phyloP scores from a whole-genome alignment of 1,140 invertebrate species.

The Trachelipus rathkii region DNA sequence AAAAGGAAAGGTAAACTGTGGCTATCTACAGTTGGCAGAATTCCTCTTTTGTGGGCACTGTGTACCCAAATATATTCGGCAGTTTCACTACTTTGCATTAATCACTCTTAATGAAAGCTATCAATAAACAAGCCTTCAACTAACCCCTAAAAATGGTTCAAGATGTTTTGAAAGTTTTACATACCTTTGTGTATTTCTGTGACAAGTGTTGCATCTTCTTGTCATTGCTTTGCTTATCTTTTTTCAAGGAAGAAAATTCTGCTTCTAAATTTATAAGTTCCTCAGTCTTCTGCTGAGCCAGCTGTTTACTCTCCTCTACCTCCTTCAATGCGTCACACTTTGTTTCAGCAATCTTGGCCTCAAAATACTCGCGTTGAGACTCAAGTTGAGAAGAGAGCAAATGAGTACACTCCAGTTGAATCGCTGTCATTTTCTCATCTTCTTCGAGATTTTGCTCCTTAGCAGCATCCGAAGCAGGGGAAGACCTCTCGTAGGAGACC shows the following conservation, averaged over 20 bases:
- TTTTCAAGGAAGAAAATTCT: constrained; percentile 42
- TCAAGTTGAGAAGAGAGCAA: constrained; percentile 94
- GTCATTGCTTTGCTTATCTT: constrained; percentile 48
- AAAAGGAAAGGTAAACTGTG: too few species aligned
- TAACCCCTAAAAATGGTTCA: constrained; percentile 22
- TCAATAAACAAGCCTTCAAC: background rate
- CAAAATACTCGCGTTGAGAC: constrained; percentile 87
- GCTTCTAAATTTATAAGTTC: constrained; percentile 46
- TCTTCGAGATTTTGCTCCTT: constrained; percentile 49
- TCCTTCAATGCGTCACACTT: constrained; percentile 48
- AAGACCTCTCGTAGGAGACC: constrained; percentile 43
- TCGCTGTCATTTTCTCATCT: constrained; percentile 86
- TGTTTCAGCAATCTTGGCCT: constrained; percentile 52
- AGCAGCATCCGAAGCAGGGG: constrained; percentile 36
- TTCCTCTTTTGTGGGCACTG: too few species aligned
- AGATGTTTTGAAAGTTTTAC: background rate
- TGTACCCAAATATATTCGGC: too few species aligned
- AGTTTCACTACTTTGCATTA: too few species aligned
- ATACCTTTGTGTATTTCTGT: constrained; percentile 61
- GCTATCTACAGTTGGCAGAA: too few species aligned
- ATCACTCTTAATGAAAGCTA: too few species aligned
- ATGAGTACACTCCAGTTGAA: constrained; percentile 94
- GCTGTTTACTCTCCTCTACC: constrained; percentile 50
- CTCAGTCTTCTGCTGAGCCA: constrained; percentile 49
- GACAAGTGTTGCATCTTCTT: constrained; percentile 61